These are phyloP conservation scores for Dendrocincla fuliginosa DNA, from an alignment of 2,797 vertebrate genomes.

Conservation along the genomic window DNA sequence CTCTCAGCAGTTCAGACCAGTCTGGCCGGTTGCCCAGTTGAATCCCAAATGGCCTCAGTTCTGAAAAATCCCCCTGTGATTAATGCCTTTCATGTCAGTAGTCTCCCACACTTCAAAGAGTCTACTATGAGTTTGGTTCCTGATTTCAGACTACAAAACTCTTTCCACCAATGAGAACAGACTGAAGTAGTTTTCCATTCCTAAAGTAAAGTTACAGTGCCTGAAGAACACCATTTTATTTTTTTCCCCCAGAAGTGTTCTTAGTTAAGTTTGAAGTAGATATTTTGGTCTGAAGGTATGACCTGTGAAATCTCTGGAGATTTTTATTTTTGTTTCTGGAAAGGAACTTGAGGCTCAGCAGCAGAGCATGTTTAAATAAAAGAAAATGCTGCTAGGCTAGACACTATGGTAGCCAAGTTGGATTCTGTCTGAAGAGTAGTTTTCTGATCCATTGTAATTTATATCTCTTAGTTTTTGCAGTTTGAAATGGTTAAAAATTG, in stretches of 20 bases:
- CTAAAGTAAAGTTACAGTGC: background rate
- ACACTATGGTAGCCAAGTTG: background rate
- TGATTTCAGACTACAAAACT: background rate
- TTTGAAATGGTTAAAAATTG: background rate
- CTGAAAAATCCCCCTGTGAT: background rate
- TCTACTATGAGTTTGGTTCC: background rate
- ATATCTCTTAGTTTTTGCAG: background rate
- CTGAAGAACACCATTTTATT: background rate
- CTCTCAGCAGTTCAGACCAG: background rate
- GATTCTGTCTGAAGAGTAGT: background rate
- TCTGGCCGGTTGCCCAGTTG: background rate
- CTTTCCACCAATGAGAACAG: background rate
- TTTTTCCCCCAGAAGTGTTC: background rate
- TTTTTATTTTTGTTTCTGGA: background rate
- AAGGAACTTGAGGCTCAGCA: background rate
- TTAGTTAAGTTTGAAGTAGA: background rate
- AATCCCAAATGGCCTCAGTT: background rate
- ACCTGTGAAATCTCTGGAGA: background rate
- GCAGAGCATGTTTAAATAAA: background rate
- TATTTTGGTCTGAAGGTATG: background rate
- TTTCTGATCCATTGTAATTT: background rate
- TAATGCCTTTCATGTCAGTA: background rate
- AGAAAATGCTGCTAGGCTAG: background rate
- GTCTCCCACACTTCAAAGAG: background rate
- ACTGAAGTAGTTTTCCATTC: background rate